phyloP scores from a whole-genome alignment of 2,797 vertebrate species.

The Chaetodon trifasciatus region DNA sequence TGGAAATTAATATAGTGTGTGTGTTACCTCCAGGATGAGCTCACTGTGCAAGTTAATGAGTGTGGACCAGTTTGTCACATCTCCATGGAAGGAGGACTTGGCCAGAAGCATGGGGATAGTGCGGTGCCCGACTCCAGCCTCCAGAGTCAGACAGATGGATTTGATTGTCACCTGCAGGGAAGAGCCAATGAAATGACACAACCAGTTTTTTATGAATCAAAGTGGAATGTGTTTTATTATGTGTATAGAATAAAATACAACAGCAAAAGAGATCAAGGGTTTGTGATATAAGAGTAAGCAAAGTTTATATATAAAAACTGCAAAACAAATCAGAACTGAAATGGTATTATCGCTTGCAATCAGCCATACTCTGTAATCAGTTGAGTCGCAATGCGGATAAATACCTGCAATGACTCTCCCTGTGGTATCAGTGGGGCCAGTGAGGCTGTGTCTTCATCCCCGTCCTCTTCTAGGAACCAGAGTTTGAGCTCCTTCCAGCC shows the following conservation, averaged over 20 bases:
- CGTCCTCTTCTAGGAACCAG: constrained; percentile 96
- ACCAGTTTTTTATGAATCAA: not conserved
- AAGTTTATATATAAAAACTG: not conserved
- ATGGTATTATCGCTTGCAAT: not conserved
- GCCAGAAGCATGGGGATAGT: constrained; percentile 97
- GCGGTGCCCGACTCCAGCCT: constrained; percentile 96
- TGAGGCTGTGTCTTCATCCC: constrained; percentile 81
- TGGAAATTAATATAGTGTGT: not conserved
- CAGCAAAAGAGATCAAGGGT: not conserved
- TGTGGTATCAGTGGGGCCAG: constrained; percentile 85
- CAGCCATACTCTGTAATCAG: not conserved
- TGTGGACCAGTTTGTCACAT: constrained; percentile 94
- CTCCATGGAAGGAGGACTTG: constrained; percentile 92
- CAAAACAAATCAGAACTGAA: not conserved
- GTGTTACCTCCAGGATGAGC: constrained; percentile 86
- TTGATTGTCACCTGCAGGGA: constrained; percentile 87
- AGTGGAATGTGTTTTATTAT: not conserved
- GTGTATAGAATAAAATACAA: not conserved
- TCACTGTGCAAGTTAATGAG: constrained; percentile 93
- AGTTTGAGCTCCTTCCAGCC: constrained; percentile 91
- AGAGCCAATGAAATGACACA: constrained; percentile 2
- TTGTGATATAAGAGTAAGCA: not conserved
- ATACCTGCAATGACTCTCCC: constrained; percentile 90
- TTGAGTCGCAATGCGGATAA: constrained; percentile 1
- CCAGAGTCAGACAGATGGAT: constrained; percentile 94